Base-by-base conservation (phyloP, 2,113 vertebrate genomes). In the Acanthisitta chloris region DNA sequence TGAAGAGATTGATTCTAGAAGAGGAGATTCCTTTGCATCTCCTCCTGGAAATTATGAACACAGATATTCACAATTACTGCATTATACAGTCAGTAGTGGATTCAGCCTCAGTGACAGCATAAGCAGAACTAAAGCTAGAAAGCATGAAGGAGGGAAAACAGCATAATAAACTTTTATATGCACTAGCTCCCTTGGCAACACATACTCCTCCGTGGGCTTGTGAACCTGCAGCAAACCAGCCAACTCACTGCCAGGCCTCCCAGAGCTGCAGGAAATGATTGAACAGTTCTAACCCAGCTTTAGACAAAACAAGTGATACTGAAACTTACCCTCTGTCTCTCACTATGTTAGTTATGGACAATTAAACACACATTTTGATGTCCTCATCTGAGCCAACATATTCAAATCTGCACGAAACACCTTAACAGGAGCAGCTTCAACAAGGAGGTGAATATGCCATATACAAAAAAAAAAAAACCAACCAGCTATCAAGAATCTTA, bases 241-340 rank as follows among this genome's bases (percentile, higher is more conserved):
- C 90, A 90, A 61, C 42, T 77, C 36, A 12, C 70, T 94, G 88
- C 40, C 72, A 90, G 65, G 49, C 45, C 82, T 76, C 88, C 58
- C 70, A 81, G 67, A 23, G 2, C 49, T 86, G 14, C 88, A 88
- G 82, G 90, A 94, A 93, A 76, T 49, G 14, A 89, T 8, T 66
- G 84, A 90, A 76, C 42, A 57, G 62, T 34, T 97, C 79, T 79
- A 88, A 77, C 3, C 36, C 28, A 33, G 88, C 67, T 77, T 92
- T 72, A 94, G 71, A 95, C 90, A 94, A 94, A 95, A 92, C 54
- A 92, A 95, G 29, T 3, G 33, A 88, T 81, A 85, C 9, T 72
- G 69, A 59, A 90, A 86, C 58, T 77, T 90, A 61, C 48, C 45
- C 42, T 77, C 66, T 51, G 40, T 34, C 71, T 80, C 85, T 52